Evolutionary conservation across 2,113 vertebrate species (phyloP), one percentile per base, ranked within the genome.

Genomic region (Halcyon senegalensis): DNA sequence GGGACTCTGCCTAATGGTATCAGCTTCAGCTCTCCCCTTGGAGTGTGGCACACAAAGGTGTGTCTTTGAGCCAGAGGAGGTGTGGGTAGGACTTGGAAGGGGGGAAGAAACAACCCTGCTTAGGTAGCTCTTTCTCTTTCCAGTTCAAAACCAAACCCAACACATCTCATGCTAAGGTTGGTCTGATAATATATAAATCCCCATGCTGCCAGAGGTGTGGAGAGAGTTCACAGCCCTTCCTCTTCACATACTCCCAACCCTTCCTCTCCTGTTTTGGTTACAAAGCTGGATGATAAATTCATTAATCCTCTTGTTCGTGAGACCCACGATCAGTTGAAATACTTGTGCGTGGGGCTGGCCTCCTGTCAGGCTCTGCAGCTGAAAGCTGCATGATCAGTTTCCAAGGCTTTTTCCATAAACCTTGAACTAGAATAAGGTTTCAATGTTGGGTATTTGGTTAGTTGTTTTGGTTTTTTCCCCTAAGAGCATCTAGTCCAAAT

Each of bases 211-310:
- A 16, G 6, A 46, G 51, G 15, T 48, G 10, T 20, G 37, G 64
- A 76, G 30, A 11, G 15, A 53, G 51, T 53, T 53, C 51, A 53
- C 13, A 15, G 28, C 51, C 51, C 51, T 28, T 28, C 48, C 48
- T 50, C 21, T 50, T 50, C 48, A 48, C 48, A 48, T 48, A 35
- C 41, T 62, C 10, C 15, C 0, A 0, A 39, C 23, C 31, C 1
- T 30, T 69, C 30, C 46, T 35, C 16, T 93, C 31, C 10, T 30
- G 5, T 27, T 75, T 25, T 31, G 27, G 7, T 77, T 58, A 15
- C 6, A 7, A 50, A 84, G 56, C 28, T 55, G 76, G 16, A 6
- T 44, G 75, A 30, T 73, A 51, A 44, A 5, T 78, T 89, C 8
- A 4, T 67, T 55, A 39, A 75, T 55, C 67, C 44, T 58, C 19